phyloP scores from a whole-genome alignment of 2,888 invertebrate species.

The Neria commutata region DNA sequence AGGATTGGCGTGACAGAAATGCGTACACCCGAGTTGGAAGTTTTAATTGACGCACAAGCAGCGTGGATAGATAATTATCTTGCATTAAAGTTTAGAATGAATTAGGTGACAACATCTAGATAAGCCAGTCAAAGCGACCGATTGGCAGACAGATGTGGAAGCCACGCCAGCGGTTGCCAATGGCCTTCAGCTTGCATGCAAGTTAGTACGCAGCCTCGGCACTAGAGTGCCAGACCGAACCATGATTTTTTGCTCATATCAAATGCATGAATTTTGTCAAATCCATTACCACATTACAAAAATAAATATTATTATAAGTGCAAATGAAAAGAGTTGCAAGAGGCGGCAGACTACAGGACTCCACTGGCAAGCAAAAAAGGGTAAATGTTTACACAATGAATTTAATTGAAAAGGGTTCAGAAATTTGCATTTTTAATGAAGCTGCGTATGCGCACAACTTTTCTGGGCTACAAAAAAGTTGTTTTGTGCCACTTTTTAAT shows the following conservation, averaged over 20 bases:
- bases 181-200: no score
- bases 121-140: no score
- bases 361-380: not conserved
- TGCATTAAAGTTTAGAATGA: no score
- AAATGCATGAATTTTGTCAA: not conserved
- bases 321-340: not conserved
- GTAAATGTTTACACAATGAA: conserved; percentile 49
- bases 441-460: not conserved
- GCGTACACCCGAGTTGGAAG: not conserved
- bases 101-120: no score
- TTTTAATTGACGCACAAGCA: no score
- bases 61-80: no score
- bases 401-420: not conserved
- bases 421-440: conserved; percentile 48
- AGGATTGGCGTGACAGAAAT: not conserved
- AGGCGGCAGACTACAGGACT: not conserved
- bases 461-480: not conserved
- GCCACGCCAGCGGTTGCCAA: no score
- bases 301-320: not conserved
- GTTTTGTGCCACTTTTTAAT: no score
- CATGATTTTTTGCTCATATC: no score
- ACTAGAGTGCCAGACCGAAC: no score
- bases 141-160: no score
- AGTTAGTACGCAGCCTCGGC: no score
- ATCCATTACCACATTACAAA: not conserved